A percentile compares a stretch with the other conserved stretches of the same genome.
Conservation (phyloP, 2,797 vertebrate species). For the Channallabes apus region DNA sequence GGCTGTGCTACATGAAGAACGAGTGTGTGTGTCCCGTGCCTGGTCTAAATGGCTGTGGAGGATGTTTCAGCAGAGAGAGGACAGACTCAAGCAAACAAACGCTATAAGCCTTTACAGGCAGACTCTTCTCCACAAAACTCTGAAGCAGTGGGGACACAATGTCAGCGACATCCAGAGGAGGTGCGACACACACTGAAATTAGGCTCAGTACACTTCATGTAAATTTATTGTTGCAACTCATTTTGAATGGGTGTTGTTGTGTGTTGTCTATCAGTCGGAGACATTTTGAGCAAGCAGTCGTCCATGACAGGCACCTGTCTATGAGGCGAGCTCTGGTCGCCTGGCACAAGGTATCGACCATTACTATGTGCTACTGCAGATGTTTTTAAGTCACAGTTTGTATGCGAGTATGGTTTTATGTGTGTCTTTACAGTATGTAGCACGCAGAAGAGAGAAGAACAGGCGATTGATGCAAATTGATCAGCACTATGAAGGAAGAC, state of each 20-base stretch:
- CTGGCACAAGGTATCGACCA: conserved; percentile 81
- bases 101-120: conserved; percentile 65
- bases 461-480: conserved; percentile 66
- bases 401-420: background rate
- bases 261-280: conserved; percentile 53
- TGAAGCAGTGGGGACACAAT: conserved; percentile 77
- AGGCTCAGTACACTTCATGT: background rate
- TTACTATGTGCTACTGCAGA: background rate
- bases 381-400: background rate
- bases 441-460: conserved; percentile 64
- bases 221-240: background rate
- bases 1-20: conserved; percentile 80
- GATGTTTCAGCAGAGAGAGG: conserved; percentile 55
- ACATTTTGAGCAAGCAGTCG: conserved; percentile 63
- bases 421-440: conserved; percentile 70
- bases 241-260: conserved; percentile 14
- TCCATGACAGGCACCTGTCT: conserved; percentile 62
- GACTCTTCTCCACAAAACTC: conserved; percentile 62
- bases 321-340: conserved; percentile 71
- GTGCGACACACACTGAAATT: conserved; percentile 49
- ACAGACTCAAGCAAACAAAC: conserved; percentile 58
- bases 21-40: conserved; percentile 57
- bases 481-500: conserved; percentile 55
- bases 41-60: conserved; percentile 77
- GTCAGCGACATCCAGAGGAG: conserved; percentile 59